These are phyloP conservation scores for Seriola aureovittata DNA, from an alignment of 2,113 vertebrate species.

Conservation along the genomic window DNA sequence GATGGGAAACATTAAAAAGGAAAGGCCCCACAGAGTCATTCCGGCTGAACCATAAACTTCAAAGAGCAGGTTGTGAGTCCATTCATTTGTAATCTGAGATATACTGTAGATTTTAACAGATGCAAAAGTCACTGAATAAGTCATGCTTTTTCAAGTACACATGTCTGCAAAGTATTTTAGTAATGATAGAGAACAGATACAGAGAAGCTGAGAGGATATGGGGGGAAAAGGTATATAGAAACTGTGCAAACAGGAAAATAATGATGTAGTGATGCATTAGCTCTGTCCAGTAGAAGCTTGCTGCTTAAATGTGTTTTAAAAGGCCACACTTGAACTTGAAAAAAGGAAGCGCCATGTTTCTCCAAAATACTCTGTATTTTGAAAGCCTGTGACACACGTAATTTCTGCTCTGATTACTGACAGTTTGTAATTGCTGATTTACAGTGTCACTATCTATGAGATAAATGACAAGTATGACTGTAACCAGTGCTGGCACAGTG, in stretches of 20 bases:
- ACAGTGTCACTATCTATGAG: constrained; percentile 43
- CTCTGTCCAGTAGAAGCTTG: neutral
- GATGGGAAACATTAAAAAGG: constrained; percentile 5
- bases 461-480: constrained; percentile 36
- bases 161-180: neutral
- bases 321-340: constrained; percentile 13
- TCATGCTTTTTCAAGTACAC: neutral
- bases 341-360: neutral
- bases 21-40: neutral
- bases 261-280: neutral
- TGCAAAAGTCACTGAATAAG: neutral
- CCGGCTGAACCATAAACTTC: neutral
- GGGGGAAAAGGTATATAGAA: neutral
- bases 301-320: constrained; percentile 20
- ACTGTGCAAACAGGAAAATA: neutral
- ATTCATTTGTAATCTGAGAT: neutral
- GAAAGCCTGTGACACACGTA: constrained; percentile 33
- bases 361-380: constrained; percentile 45
- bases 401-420: constrained; percentile 49
- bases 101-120: neutral
- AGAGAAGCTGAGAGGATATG: neutral
- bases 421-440: constrained; percentile 66
- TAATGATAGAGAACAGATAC: neutral
- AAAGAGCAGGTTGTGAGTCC: neutral
- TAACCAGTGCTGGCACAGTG: constrained; percentile 39